Evolutionary conservation across 2,797 vertebrate genomes (phyloP).

Genomic region (Gouania willdenowi): DNA sequence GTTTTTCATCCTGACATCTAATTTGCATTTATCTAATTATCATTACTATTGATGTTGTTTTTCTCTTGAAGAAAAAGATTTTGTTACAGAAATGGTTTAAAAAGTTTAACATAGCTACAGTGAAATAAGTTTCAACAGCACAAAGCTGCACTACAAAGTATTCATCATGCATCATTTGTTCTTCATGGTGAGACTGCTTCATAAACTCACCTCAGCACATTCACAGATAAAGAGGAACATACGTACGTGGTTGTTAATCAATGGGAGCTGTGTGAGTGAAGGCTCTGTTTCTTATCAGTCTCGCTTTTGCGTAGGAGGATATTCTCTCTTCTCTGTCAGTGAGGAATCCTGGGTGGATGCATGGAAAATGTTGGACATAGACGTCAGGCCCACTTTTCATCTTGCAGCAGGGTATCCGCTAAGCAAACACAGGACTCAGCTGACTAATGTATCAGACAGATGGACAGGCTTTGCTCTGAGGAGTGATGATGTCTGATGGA

Average conservation of each 20-base stretch:
- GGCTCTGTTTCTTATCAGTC: conserved; percentile 70
- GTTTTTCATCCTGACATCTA: no score
- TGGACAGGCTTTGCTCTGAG: conserved; percentile 37
- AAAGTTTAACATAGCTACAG: no score
- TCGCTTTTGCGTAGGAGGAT: conserved; percentile 54
- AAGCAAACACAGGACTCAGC: conserved; percentile 60
- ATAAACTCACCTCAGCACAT: no score
- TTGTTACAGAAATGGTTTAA: no score
- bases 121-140: conserved; percentile 28
- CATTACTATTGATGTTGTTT: no score
- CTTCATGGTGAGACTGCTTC: conserved; percentile 16
- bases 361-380: conserved; percentile 64
- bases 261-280: conserved; percentile 43
- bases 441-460: conserved; percentile 60
- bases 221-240: no score
- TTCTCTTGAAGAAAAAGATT: no score
- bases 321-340: conserved; percentile 31
- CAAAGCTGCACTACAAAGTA: conserved; percentile 16
- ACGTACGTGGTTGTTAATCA: conserved; percentile 60
- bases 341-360: conserved; percentile 48
- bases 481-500: conserved; percentile 36
- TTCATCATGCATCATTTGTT: conserved; percentile 21
- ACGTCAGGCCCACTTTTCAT: conserved; percentile 63
- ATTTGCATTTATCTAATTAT: no score
- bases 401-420: conserved; percentile 52